Base-by-base conservation (phyloP, 2,888 invertebrate genomes). In the Ophion slaviceki region DNA sequence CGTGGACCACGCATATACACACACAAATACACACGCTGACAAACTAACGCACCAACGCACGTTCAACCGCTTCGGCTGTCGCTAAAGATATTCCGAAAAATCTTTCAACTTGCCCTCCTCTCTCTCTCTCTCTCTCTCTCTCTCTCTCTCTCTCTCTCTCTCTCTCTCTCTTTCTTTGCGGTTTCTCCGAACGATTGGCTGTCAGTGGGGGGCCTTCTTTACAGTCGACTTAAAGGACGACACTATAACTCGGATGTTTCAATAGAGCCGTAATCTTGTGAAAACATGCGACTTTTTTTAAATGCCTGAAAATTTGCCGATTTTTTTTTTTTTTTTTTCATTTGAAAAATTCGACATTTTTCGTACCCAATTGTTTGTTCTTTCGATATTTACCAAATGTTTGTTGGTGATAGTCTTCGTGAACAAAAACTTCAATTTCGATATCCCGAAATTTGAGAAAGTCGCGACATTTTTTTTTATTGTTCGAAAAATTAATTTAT, bases 21-120 rank as follows among this genome's bases (percentile, higher is more conserved):
- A 20, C 53, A 45, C 64, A 53, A 62, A 32, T 24, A 11, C 17
- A 75, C 47, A 75, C 40, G 17, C 62, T 24, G 72, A 59, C 76
- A 36, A 28, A 28, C 61, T 2, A 28, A 7, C 28, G 28, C 47
- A 47, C 24, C 24, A 28, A 70, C 53, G 61, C 32, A 4, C 32
- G 32, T 64, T 76, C 57, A 62, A 80, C 76, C 78, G 59, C 66
- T 68, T 75, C 75, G 78, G 74, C 80, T 83, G 86, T 86, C 86
- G 80, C 82, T 80, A 83, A 82, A 83, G 77, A 82, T 80, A 83
- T 86, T 80, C 77, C 82, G 24, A 83, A 86, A 81, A 85, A 80
- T 80, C 79, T 82, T 85, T 80, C 66, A 76, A 62, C 75, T 85
- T 72, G 28, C 67, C 76, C 53, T n/a, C 72, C 36, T 28, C 64